Conservation (phyloP, 2,888 invertebrate genomes). For the Polymixis flavicincta region DNA sequence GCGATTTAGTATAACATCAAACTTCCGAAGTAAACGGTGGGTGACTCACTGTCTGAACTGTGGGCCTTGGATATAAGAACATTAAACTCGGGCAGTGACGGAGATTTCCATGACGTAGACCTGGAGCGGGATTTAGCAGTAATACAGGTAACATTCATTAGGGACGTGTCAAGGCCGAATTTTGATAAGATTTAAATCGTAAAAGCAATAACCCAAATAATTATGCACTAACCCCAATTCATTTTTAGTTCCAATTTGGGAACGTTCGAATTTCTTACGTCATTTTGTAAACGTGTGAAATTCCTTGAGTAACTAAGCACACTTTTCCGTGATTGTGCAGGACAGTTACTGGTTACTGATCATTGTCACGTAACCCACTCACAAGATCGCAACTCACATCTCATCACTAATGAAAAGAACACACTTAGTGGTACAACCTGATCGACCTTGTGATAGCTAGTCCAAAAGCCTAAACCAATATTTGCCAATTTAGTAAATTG, state of each 20-base stretch:
- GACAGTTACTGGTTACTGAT: neutral
- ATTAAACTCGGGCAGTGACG: constrained; percentile 36
- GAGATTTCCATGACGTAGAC: constrained; percentile 55
- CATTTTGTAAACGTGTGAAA: neutral
- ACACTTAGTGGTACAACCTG: constrained; percentile 4
- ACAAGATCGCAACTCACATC: neutral
- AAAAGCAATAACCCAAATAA: neutral
- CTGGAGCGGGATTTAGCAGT: constrained; percentile 21
- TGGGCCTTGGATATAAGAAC: constrained; percentile 35
- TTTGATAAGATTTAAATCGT: constrained; percentile 7
- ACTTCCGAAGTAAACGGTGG: constrained; percentile 38
- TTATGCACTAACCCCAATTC: neutral
- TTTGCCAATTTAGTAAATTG: constrained; percentile 54
- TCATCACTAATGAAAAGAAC: constrained; percentile 29
- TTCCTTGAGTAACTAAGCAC: neutral
- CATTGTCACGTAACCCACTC: constrained; percentile 2
- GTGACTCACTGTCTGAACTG: constrained; percentile 48
- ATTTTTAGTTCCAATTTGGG: neutral
- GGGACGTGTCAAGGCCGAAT: constrained; percentile 4
- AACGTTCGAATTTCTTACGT: neutral
- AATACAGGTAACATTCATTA: constrained; percentile 17
- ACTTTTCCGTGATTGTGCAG: constrained; percentile 7
- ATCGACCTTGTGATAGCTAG: constrained; percentile 46
- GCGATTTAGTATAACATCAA: constrained; percentile 27
- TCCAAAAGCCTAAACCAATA: constrained; percentile 37